Base-by-base conservation (phyloP, 2,888 invertebrate species). In the Atrina japonica region DNA sequence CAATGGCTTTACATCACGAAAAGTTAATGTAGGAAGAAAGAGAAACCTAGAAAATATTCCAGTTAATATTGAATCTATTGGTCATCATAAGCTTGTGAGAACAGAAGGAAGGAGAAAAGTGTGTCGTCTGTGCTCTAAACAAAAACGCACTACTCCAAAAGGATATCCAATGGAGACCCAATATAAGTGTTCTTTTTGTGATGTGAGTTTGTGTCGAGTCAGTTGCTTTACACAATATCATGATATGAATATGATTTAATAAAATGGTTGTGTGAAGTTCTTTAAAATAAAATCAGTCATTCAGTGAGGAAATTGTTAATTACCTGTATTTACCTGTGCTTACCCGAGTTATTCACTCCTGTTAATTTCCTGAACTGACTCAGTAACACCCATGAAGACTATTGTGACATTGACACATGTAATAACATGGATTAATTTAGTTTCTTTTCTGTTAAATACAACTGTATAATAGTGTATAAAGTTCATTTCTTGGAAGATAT, bases 261-360 rank as follows among this genome's bases (percentile, higher is more conserved):
- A 35, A 35, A 35, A 35, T 35, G 11, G 35, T 11, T 35, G 35
- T 35, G 5, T 35, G 35, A 35, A 35, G 35, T 35, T 35, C 35
- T 35, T 35, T 7, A 5, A 35, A 35, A 35, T 5, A 35, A 35
- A 7, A 35, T 11, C 5, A 35, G 11, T 35, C 35, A 35, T 5
- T 35, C 35, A 35, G 5, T 35, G 35, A 35, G 35, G 11, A 35
- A 35, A 35, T 35, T 35, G 35, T 35, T 35, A 30, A 27, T 56
- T 3, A 56, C 3, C 56, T 56, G 56, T 56, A 9, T 35, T 56
- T 56, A 56, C 56, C 56, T 56, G 56, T 56, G 25, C 35, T 35
- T 40, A 56, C 56, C 3, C 30, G 56, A 35, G 35, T 35, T 35
- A 35, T 35, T 35, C 35, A 35, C 35, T 7, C 35, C 35, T 35